phyloP scores from a whole-genome alignment of 2,113 vertebrate species.

The Axis porcinus region DNA sequence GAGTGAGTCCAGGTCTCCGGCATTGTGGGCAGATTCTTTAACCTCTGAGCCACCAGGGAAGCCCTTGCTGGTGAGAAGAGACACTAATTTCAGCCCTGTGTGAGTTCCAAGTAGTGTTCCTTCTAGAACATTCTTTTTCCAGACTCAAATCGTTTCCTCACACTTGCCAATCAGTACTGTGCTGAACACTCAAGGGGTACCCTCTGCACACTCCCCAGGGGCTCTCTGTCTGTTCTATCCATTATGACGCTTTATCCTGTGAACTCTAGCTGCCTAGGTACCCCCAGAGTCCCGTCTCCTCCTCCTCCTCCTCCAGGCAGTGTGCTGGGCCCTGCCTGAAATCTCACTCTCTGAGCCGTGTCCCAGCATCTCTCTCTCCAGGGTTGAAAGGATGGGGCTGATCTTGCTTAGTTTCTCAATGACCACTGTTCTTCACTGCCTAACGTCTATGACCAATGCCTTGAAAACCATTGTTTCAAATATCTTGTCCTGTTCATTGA shows the following conservation, averaged over 20 bases:
- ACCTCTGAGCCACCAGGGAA: neutral
- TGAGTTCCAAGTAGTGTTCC: neutral
- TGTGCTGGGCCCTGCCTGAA: neutral
- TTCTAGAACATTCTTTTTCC: neutral
- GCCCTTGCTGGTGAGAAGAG: neutral
- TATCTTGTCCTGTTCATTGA: neutral
- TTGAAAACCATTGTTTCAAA: neutral
- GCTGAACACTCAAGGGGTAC: neutral
- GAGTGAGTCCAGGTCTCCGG: neutral
- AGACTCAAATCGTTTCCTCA: neutral
- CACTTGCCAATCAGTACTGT: neutral
- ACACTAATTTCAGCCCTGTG: neutral
- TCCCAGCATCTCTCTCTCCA: neutral
- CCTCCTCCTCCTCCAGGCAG: neutral
- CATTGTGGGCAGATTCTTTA: neutral
- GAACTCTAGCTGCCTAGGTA: neutral
- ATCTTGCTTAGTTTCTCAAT: neutral
- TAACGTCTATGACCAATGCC: neutral
- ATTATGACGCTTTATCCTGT: neutral
- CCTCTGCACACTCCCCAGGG: neutral
- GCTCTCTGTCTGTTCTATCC: neutral
- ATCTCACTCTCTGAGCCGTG: neutral
- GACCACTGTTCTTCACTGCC: neutral
- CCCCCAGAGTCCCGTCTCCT: neutral
- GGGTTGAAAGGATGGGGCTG: neutral